Evolutionary conservation across 2,113 vertebrate genomes (phyloP), one percentile per base, ranked within the genome.

Genomic region (Phyllostomus discolor): DNA sequence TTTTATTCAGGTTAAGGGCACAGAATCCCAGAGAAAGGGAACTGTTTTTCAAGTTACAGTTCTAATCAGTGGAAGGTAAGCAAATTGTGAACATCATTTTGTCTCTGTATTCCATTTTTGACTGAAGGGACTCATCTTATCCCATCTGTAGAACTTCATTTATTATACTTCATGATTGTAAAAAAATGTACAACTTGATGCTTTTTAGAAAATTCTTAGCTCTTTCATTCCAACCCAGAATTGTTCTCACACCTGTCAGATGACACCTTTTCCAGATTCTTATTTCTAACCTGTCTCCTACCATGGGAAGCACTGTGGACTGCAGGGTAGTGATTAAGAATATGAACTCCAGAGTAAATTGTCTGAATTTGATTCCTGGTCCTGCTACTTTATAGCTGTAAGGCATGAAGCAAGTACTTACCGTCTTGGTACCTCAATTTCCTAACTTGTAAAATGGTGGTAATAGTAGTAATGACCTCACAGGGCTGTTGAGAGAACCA

Each of bases 191-290:
- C 46, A 52, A 64, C 46, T 72, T 26, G 41, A 43, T 70, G 67
- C 41, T 91, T 83, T 76, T 75, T 70, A 70, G 83, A 88, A 96
- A 88, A 91, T 91, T 82, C 59, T 70, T 88, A 75, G 41, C 10
- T 62, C 24, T 90, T 94, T 94, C 69, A 88, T 91, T 96, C 52
- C 20, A 22, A 78, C 19, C 62, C 28, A 87, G 41, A 82, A 69
- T 94, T 83, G 7, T 88, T 94, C 41, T 91, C 41, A 50, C 12
- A 69, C 35, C 59, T 59, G 19, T 80, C 26, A 59, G 62, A 43
- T 93, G 72, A 57, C 43, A 14, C 35, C 14, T 75, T 87, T 96
- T 69, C 22, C 28, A 76, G 26, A 62, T 46, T 82, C 7, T 28
- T 93, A 57, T 16, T 84, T 38, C 31, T 92, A 75, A 75, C 38